phyloP scores from a whole-genome alignment of 2,797 vertebrate genomes.

The Prunella strophiata region DNA sequence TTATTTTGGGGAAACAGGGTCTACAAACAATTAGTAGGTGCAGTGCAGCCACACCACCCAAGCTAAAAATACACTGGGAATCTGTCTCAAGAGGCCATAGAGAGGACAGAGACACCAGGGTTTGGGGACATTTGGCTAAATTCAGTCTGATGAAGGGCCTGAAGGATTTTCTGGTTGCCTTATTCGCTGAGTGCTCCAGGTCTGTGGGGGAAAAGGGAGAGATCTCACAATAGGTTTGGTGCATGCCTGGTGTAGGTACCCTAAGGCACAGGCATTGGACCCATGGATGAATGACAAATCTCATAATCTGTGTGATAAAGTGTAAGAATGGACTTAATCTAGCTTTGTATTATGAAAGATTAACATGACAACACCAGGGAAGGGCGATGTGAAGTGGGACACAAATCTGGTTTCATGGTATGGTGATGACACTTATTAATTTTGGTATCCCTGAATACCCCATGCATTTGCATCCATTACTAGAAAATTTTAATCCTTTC shows the following conservation, averaged over 20 bases:
- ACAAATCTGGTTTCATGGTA: neutral
- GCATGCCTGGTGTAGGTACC: too few relatives aligned
- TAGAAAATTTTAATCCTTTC: neutral
- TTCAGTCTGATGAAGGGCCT: neutral
- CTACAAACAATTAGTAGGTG: neutral
- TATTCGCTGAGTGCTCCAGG: rapidly evolving
- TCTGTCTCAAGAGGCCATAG: neutral
- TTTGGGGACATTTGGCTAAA: neutral
- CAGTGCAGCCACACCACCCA: neutral
- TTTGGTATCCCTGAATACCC: neutral
- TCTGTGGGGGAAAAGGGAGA: neutral
- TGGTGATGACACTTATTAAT: neutral
- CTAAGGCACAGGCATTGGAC: rapidly evolving
- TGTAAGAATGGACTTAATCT: neutral
- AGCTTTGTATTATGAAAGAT: neutral
- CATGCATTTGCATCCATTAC: neutral
- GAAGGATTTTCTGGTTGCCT: neutral
- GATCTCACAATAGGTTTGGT: neutral
- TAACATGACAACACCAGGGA: neutral
- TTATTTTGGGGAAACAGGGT: neutral
- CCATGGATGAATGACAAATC: neutral
- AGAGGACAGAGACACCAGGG: neutral
- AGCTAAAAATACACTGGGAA: neutral
- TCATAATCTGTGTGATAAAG: neutral
- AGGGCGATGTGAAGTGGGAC: neutral